phyloP scores from a whole-genome alignment of 2,888 invertebrate genomes.

The Shargacucullia verbasci region DNA sequence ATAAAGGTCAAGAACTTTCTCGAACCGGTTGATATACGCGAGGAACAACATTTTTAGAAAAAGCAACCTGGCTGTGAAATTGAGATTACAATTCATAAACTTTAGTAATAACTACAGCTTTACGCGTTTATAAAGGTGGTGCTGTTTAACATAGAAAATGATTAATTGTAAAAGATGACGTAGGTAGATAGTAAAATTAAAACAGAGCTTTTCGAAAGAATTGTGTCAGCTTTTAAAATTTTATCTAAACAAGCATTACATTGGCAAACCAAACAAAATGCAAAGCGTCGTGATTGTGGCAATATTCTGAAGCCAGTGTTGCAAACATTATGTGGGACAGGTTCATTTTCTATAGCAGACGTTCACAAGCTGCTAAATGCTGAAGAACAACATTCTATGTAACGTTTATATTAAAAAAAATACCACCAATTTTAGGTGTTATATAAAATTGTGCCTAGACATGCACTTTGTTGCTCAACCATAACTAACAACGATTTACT shows the following conservation, averaged over 20 bases:
- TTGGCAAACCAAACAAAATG: neutral
- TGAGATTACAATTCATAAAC: conserved; percentile 27
- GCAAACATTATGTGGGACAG: too few species aligned
- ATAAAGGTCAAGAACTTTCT: conserved; percentile 40
- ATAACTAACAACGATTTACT: neutral
- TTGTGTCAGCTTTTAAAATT: too few species aligned
- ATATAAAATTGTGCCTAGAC: too few species aligned
- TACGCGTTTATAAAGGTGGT: conserved; percentile 23
- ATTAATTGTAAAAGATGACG: neutral
- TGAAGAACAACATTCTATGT: too few species aligned
- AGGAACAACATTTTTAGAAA: conserved; percentile 35
- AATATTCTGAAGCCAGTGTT: too few species aligned
- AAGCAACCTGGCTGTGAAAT: conserved; percentile 33
- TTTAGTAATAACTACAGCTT: conserved; percentile 22
- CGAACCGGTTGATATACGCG: conserved; percentile 30
- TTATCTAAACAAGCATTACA: too few species aligned
- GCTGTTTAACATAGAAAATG: conserved; percentile 6
- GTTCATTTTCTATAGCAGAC: too few species aligned
- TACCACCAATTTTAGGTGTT: neutral
- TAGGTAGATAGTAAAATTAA: neutral
- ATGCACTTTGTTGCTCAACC: neutral
- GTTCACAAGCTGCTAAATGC: too few species aligned
- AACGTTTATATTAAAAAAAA: too few species aligned
- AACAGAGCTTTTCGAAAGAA: neutral
- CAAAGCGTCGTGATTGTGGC: neutral